phyloP scores from a whole-genome alignment of 2,888 invertebrate species.

The Schizotus pectinicornis region DNA sequence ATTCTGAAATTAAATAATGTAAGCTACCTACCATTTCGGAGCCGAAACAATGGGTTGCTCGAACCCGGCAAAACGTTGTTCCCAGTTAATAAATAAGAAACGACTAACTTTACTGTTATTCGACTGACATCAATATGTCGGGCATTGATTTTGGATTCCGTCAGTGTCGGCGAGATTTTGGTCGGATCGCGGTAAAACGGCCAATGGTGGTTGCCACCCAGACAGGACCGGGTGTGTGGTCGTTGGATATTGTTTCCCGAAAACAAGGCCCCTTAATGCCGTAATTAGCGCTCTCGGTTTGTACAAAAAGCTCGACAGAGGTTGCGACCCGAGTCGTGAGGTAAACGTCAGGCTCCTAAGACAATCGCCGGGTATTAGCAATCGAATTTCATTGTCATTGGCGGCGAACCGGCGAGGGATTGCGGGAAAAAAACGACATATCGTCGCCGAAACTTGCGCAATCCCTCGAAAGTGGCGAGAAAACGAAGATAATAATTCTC shows the following conservation, averaged over 20 bases:
- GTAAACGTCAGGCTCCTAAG: no score
- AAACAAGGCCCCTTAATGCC: conserved; percentile 3
- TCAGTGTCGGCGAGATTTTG: conserved; percentile 6
- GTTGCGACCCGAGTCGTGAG: no score
- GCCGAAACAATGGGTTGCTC: conserved; percentile 21
- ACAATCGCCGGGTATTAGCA: no score
- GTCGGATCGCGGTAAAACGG: background rate
- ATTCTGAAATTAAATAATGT: conserved; percentile 22
- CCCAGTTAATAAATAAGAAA: conserved; percentile 29
- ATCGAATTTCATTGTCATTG: no score
- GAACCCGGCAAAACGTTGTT: conserved; percentile 14
- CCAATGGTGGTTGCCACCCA: no score
- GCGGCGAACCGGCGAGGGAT: background rate
- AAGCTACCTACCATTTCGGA: conserved; percentile 18
- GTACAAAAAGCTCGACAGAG: no score
- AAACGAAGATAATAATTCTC: conserved; percentile 31
- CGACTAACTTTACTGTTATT: conserved; percentile 23
- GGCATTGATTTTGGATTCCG: conserved; percentile 17
- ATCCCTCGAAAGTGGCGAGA: conserved; percentile 20
- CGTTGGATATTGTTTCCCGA: conserved; percentile 5
- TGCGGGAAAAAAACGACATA: background rate
- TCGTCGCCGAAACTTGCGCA: conserved; percentile 11
- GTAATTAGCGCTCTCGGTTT: no score
- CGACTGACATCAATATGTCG: conserved; percentile 29
- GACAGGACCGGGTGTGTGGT: conserved; percentile 1